phyloP scores from a whole-genome alignment of 2,888 invertebrate species.

The Gortyna flavago region DNA sequence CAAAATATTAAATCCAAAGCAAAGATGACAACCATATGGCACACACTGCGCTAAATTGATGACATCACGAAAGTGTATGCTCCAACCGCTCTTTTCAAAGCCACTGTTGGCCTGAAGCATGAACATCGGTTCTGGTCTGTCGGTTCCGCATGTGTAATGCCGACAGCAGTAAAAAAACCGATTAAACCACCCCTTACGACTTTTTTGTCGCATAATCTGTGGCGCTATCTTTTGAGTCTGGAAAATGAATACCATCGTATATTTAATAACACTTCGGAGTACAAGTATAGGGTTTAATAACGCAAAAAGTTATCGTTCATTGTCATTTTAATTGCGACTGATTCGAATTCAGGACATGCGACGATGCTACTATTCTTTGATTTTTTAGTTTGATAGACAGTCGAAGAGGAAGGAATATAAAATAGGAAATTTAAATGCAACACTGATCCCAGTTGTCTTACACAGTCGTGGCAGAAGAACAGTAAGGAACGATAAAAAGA shows the following conservation, averaged over 20 bases:
- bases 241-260: slow-evolving; percentile 61
- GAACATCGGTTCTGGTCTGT: slow-evolving; percentile 81
- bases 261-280: slow-evolving; percentile 62
- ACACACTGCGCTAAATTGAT: slow-evolving; percentile 14
- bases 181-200: slow-evolving; percentile 78
- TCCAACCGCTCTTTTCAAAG: slow-evolving; percentile 54
- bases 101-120: slow-evolving; percentile 62
- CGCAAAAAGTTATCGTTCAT: slow-evolving; percentile 37
- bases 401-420: slow-evolving; percentile 46
- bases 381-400: slow-evolving; percentile 31
- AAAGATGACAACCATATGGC: slow-evolving; percentile 14
- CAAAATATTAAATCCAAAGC: background rate
- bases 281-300: slow-evolving; percentile 49
- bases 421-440: slow-evolving; percentile 49
- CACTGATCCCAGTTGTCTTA: background rate
- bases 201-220: slow-evolving; percentile 79
- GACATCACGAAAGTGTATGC: slow-evolving; percentile 23
- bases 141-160: slow-evolving; percentile 83
- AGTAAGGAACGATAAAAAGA: slow-evolving; percentile 28
- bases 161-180: slow-evolving; percentile 76
- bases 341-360: slow-evolving; percentile 45
- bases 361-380: slow-evolving; percentile 16
- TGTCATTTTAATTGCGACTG: slow-evolving; percentile 36
- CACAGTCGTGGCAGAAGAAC: slow-evolving; percentile 23
- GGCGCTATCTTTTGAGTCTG: slow-evolving; percentile 82